Percentiles rank a stretch among this genome's conserved stretches.
phyloP scores from a whole-genome alignment of 2,113 vertebrate genomes.

The Gasterosteus nipponicus region DNA sequence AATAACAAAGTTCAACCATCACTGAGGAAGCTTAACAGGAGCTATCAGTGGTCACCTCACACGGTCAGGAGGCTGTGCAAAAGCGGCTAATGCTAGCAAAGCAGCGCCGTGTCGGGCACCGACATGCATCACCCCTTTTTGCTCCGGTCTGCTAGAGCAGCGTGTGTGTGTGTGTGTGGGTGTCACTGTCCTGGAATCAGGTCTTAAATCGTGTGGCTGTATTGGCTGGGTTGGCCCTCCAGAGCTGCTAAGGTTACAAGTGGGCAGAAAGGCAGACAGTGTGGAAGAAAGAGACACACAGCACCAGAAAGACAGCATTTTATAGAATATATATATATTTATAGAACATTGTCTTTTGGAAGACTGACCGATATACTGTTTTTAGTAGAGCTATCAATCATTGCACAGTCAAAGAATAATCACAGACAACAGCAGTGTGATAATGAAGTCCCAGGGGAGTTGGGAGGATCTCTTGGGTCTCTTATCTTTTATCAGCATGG shows the following conservation, averaged over 20 bases:
- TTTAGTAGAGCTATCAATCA: slow-evolving; percentile 13
- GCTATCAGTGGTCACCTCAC: slow-evolving; percentile 11
- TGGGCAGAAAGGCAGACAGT: no score
- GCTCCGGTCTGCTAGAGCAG: neutral
- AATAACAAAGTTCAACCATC: slow-evolving; percentile 31
- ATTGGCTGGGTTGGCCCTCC: no score
- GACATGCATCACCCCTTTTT: neutral
- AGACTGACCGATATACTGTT: neutral
- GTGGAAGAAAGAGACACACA: no score
- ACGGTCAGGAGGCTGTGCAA: slow-evolving; percentile 6
- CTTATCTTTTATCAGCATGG: slow-evolving; percentile 36
- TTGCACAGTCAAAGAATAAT: slow-evolving; percentile 20
- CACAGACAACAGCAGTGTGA: slow-evolving; percentile 22
- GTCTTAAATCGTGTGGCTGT: no score
- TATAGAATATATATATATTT: neutral
- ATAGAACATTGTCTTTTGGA: neutral
- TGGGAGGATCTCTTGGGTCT: slow-evolving; percentile 31
- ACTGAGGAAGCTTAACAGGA: slow-evolving; percentile 11
- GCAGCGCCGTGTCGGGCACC: neutral
- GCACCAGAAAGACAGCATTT: no score
- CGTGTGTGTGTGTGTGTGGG: no score
- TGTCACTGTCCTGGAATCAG: neutral
- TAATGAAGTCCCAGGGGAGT: slow-evolving; percentile 34
- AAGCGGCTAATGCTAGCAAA: slow-evolving; percentile 26
- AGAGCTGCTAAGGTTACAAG: no score